Conservation (phyloP, 92 coral and sea anemone species). For the Isaurus tuberculatus region DNA sequence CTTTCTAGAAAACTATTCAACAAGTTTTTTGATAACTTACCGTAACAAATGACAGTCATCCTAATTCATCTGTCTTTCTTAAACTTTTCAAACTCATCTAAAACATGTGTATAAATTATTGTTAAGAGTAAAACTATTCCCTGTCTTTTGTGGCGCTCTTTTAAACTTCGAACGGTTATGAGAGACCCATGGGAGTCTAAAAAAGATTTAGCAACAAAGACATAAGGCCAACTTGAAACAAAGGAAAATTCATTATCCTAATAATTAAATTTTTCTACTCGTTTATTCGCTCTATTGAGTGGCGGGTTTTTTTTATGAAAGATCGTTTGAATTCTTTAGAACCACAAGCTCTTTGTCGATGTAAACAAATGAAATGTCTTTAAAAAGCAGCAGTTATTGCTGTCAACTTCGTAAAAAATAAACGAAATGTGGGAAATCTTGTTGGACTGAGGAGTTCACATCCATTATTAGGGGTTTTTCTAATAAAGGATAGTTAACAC, state of each 20-base stretch:
- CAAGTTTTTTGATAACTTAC: too few relatives aligned
- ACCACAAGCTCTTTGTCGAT: background rate
- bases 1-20: too few relatives aligned
- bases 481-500: too few relatives aligned
- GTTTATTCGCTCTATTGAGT: background rate
- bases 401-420: background rate
- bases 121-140: background rate
- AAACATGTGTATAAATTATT: too few relatives aligned
- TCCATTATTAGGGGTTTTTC: too few relatives aligned
- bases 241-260: background rate
- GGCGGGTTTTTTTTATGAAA: background rate
- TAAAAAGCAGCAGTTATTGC: background rate
- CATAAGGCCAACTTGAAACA: background rate
- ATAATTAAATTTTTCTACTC: background rate
- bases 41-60: too few relatives aligned
- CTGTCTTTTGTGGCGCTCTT: conserved; percentile 2
- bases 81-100: too few relatives aligned
- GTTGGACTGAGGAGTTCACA: too few relatives aligned
- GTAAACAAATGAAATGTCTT: background rate
- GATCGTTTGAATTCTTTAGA: background rate
- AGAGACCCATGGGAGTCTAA: conserved; percentile 17
- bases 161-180: background rate
- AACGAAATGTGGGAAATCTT: too few relatives aligned
- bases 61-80: too few relatives aligned
- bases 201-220: background rate